Conservation (phyloP, 2,888 invertebrate species). For the Agriopis aurantiaria region DNA sequence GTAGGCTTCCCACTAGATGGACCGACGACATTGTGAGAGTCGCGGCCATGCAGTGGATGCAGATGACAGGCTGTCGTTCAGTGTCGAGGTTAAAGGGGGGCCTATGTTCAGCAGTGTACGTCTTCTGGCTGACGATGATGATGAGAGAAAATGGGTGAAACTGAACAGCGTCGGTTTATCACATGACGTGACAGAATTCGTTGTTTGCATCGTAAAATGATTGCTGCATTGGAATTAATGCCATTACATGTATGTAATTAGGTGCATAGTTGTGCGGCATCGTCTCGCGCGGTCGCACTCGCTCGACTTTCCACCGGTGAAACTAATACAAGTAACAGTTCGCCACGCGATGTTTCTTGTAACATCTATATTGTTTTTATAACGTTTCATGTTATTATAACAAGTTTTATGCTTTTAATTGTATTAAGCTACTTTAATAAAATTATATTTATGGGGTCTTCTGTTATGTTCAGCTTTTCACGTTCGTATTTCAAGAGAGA, state of each 20-base stretch:
- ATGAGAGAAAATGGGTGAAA: constrained; percentile 49
- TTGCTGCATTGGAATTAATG: constrained; percentile 69
- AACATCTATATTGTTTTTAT: constrained; percentile 21
- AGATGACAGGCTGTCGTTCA: no score
- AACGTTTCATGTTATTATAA: constrained; percentile 7
- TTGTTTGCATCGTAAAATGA: constrained; percentile 63
- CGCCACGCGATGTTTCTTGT: constrained; percentile 63
- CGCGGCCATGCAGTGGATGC: no score
- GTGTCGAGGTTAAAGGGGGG: no score
- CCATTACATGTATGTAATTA: constrained; percentile 76
- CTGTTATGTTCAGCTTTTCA: neutral
- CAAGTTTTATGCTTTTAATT: constrained; percentile 9
- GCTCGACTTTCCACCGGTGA: constrained; percentile 77
- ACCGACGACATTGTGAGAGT: no score
- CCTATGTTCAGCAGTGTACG: no score
- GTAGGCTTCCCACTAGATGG: no score
- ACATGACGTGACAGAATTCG: constrained; percentile 64
- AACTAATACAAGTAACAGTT: constrained; percentile 70
- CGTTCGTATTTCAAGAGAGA: no score
- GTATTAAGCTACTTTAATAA: constrained; percentile 15
- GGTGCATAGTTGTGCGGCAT: constrained; percentile 72
- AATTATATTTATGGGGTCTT: neutral
- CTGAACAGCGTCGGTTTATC: constrained; percentile 35
- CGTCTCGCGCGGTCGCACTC: constrained; percentile 75
- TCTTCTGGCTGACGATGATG: no score